A percentile compares a stretch with the other conserved stretches of the same genome.
phyloP scores from a whole-genome alignment of 2,888 invertebrate genomes.

The Drosophila mayaguana region DNA sequence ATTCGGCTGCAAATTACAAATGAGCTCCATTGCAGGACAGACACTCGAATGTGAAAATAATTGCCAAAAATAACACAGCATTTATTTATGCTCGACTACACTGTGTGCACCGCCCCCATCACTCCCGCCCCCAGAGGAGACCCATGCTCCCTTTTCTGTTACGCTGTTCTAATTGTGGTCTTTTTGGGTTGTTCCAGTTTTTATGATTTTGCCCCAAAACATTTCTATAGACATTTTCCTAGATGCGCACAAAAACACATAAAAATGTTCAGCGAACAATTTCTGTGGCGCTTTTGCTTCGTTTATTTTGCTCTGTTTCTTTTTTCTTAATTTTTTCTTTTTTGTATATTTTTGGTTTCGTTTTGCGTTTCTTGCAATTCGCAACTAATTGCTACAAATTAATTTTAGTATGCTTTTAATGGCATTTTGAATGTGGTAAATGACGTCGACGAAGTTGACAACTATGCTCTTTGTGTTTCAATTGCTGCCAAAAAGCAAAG shows the following conservation, averaged over 20 bases:
- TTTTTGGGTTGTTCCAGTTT: slow-evolving; percentile 50
- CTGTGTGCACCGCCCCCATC: slow-evolving; percentile 1
- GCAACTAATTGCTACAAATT: slow-evolving; percentile 81
- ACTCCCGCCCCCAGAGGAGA: not conserved
- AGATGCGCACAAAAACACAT: slow-evolving; percentile 79
- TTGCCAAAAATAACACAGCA: slow-evolving; percentile 78
- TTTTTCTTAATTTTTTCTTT: not conserved
- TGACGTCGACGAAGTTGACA: slow-evolving; percentile 64
- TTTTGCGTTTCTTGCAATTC: slow-evolving; percentile 73
- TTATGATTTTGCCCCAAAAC: slow-evolving; percentile 64
- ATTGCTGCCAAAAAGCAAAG: slow-evolving; percentile 52
- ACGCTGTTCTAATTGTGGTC: slow-evolving; percentile 21
- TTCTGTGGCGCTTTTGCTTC: slow-evolving; percentile 54
- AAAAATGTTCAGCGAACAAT: slow-evolving; percentile 77
- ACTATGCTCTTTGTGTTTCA: slow-evolving; percentile 66
- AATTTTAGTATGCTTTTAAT: slow-evolving; percentile 81
- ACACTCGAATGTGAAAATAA: slow-evolving; percentile 79
- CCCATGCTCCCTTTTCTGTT: too few relatives aligned
- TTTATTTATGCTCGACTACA: slow-evolving; percentile 75
- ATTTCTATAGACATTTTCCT: slow-evolving; percentile 67
- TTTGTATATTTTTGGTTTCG: slow-evolving; percentile 6
- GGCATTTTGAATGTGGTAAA: slow-evolving; percentile 79
- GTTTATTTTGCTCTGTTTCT: slow-evolving; percentile 26
- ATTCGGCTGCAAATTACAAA: slow-evolving; percentile 74
- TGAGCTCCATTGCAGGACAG: slow-evolving; percentile 63